Base-by-base conservation (phyloP, 2,888 invertebrate species). In the Balanococcus diminutus region DNA sequence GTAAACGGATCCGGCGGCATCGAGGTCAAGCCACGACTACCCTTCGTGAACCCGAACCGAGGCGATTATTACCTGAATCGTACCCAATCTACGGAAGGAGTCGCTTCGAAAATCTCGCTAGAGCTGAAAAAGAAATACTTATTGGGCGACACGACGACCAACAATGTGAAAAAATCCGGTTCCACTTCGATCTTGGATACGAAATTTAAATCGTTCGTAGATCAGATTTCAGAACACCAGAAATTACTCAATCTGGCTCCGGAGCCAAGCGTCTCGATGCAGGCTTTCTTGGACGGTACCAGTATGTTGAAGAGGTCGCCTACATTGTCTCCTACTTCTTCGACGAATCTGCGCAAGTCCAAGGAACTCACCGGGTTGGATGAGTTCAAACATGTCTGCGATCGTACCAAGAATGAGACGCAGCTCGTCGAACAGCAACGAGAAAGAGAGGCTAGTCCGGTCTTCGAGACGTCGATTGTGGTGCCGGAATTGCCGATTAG, bases 221-320 rank as follows among this genome's bases (percentile, higher is more conserved):
- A 95, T 46, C 95, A 94, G 88, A 97, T 97, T 87, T 95, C 96
- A 0, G 96, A 96, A 89, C 95, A 96, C 89, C 97, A 97, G 89
- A 96, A 96, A 89, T 91, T 96, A 88, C 90, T 96, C 61, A 94
- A 96, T 89, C 95, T 96, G 0, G 94, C 95, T 0, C 92, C 93
- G 0, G 92, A 93, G 82, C 93, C 93, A 16, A 93, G 93, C 89
- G 92, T 93, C 0, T 92, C 93, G 79, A 94, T 94, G 93, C 93
- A 94, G 89, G 93, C 93, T 3, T 93, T 94, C 88, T 89, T 94
- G 86, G 92, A 93, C 88, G 90, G 90, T 16, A 89, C 90, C 9
- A 90, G 89, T 67, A 91, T 90, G 87, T 72, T 88, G 75, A 88
- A 88, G 79, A 87, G 86, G 67, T 88, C 88, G 11, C 88, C 89